phyloP scores from a whole-genome alignment of 2,888 invertebrate species.

The Limnephilus auricula region DNA sequence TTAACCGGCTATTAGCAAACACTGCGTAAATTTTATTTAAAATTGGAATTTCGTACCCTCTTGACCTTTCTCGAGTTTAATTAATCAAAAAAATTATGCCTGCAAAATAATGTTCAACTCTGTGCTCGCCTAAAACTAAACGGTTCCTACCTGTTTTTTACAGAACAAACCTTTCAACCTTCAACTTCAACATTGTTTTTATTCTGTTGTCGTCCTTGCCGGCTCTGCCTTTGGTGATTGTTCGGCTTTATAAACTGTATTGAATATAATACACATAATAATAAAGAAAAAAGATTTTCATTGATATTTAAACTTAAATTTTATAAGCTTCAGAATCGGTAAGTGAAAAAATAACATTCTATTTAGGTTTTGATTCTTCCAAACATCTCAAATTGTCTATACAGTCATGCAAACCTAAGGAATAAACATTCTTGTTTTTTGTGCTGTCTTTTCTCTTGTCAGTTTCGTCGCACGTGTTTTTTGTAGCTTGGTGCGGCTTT shows the following conservation, averaged over 20 bases:
- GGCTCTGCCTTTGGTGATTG: slow-evolving; percentile 11
- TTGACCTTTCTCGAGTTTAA: too few relatives aligned
- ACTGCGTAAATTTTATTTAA: too few relatives aligned
- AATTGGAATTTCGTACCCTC: too few relatives aligned
- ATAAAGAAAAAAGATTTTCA: neutral
- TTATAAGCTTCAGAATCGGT: slow-evolving; percentile 7
- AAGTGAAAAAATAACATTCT: slow-evolving; percentile 4
- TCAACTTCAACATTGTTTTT: neutral
- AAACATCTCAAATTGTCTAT: neutral
- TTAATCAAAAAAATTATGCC: too few relatives aligned
- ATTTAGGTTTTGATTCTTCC: neutral
- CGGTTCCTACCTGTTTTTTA: too few relatives aligned
- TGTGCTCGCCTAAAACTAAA: too few relatives aligned
- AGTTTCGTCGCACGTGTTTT: slow-evolving; percentile 55
- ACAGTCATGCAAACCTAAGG: slow-evolving; percentile 56
- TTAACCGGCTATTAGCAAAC: too few relatives aligned
- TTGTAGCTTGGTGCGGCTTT: neutral
- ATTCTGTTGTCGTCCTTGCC: slow-evolving; percentile 27
- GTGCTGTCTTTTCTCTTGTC: slow-evolving; percentile 18
- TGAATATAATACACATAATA: neutral
- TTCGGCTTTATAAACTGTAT: neutral
- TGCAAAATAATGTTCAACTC: too few relatives aligned
- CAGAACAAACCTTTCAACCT: neutral
- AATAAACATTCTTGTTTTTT: neutral
- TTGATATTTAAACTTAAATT: neutral